Evolutionary conservation across 2,888 invertebrate species (phyloP).

Genomic region (Agrotis puta): DNA sequence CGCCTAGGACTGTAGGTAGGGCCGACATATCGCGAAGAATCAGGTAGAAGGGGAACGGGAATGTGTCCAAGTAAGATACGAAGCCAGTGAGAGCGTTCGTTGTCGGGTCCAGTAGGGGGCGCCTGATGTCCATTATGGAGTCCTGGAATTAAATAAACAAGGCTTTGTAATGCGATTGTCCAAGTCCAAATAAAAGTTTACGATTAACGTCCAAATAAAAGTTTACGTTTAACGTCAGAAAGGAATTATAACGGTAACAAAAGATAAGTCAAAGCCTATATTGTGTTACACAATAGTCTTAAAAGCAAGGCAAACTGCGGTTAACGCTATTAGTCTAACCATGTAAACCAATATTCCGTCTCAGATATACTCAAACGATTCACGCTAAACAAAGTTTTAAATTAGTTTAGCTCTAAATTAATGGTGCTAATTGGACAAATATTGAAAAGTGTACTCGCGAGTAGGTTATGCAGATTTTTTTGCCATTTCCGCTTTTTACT

Average conservation of each 20-base stretch:
- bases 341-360: too few relatives aligned
- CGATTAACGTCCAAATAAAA: too few relatives aligned
- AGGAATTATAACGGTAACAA: background rate
- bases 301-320: too few relatives aligned
- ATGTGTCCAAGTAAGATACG: conserved; percentile 97
- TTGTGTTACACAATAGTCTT: background rate
- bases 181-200: background rate
- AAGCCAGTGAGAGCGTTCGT: conserved; percentile 92
- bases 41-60: conserved; percentile 99
- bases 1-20: conserved; percentile 97
- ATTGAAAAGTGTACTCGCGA: background rate
- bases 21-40: conserved; percentile 97
- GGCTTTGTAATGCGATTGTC: background rate
- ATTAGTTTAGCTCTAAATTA: background rate
- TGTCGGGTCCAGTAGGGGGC: conserved; percentile 94
- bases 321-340: too few relatives aligned
- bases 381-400: background rate
- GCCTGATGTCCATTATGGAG: conserved; percentile 97
- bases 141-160: conserved; percentile 90
- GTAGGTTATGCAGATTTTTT: background rate
- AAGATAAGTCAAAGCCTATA: background rate
- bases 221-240: too few relatives aligned
- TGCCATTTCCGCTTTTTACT: background rate
- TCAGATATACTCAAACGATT: too few relatives aligned
- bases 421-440: too few relatives aligned